Base-by-base conservation (phyloP, 2,113 vertebrate genomes). In the Arothron firmamentum region DNA sequence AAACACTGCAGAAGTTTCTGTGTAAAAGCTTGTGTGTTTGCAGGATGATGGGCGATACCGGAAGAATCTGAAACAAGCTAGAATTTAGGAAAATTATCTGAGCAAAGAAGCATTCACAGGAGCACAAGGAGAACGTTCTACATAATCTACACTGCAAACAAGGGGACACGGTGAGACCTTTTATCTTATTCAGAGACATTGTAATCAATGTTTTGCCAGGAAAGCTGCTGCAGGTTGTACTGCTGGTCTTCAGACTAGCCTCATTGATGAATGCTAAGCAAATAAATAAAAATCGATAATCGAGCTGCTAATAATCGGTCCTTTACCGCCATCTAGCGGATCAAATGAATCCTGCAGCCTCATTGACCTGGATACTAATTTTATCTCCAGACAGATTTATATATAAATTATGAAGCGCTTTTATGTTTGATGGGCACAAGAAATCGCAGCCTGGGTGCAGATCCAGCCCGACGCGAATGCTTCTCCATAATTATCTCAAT, bases 281-380 rank as follows among this genome's bases (percentile, higher is more conserved):
- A 31, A 9, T 34, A 1, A 10, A 34, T 38, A 38, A 38, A 38
- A 38, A 38, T 38, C 34, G 34, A 38, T 38, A 9, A 38, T 10
- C 34, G 34, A 38, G 11, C 34, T 38, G 34, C 1, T 1, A 10
- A 1, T 12, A 12, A 38, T 38, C 1, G 71, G 68, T 68, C 12
- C 71, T 79, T 20, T 83, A 65, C 64, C 73, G 79, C 79, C 79
- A 82, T 80, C 79, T 80, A 77, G 81, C 70, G 31, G 20, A 48
- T 6, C 46, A 54, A 41, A 20, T 1, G 62, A 12, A 55, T 20
- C 46, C 19, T 5, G 9, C 18, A 20, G 41, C 60, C 46, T 52
- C 45, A 19, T 1, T 43, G 20, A 61, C 31, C 42, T 55, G 1
- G 43, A 21, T 1, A 42, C 3, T 21, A 0, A 38, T 59, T 50